These are phyloP conservation scores for Sitophilus oryzae DNA, from an alignment of 1,140 invertebrate species.

Conservation along the genomic window DNA sequence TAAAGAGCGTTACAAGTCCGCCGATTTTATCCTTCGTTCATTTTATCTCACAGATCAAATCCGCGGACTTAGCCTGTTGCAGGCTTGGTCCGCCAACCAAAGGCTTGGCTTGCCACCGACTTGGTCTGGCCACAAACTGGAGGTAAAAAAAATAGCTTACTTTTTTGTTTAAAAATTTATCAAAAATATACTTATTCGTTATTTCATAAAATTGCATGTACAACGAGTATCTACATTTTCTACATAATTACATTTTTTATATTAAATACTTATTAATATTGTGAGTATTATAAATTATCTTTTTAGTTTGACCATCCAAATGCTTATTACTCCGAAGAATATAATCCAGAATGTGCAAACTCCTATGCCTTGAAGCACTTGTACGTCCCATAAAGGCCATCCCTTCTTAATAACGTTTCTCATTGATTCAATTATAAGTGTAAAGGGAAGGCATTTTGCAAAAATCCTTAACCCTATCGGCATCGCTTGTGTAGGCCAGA, in stretches of 20 bases:
- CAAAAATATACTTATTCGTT: too few species aligned
- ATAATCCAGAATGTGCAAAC: constrained; percentile 31
- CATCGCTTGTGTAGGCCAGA: constrained; percentile 87
- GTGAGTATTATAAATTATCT: constrained; percentile 22
- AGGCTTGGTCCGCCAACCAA: too few species aligned
- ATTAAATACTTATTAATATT: neutral
- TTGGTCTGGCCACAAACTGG: too few species aligned
- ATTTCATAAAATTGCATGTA: too few species aligned
- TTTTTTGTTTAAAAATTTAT: too few species aligned
- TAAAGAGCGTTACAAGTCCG: too few species aligned
- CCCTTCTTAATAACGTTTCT: constrained; percentile 52
- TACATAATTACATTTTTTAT: neutral
- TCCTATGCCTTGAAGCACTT: constrained; percentile 35
- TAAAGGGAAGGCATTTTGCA: constrained; percentile 58
- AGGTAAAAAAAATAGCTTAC: too few species aligned
- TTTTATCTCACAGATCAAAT: too few species aligned
- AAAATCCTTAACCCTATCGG: constrained; percentile 51
- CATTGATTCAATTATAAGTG: constrained; percentile 58
- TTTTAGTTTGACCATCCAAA: constrained; percentile 32
- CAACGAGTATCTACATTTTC: too few species aligned
- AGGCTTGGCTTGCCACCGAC: too few species aligned
- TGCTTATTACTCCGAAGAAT: constrained; percentile 27
- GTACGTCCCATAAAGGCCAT: constrained; percentile 28
- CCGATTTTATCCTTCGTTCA: too few species aligned
- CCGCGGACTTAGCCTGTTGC: too few species aligned